These are phyloP conservation scores for Calephelis nemesis DNA, from an alignment of 1,140 invertebrate genomes.

Conservation along the genomic window DNA sequence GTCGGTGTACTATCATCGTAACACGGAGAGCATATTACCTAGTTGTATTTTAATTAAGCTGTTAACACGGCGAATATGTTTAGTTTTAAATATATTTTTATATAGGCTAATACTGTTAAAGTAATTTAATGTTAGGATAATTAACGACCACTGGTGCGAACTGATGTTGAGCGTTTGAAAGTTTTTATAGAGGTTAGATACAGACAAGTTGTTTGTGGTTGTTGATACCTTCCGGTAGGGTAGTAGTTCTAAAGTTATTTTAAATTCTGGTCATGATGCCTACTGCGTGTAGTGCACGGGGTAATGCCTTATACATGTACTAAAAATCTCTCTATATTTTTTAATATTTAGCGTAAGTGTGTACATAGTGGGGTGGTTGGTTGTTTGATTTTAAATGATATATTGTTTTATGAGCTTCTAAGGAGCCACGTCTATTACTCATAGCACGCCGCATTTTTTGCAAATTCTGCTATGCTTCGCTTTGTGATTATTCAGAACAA, in stretches of 20 bases:
- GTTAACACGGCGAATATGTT: slow-evolving; percentile 24
- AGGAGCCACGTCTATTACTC: slow-evolving; percentile 3
- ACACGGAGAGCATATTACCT: slow-evolving; percentile 7
- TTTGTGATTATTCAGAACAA: slow-evolving; percentile 73
- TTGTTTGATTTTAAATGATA: slow-evolving; percentile 70
- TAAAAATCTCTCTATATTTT: slow-evolving; percentile 72
- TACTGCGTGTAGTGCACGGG: slow-evolving; percentile 36
- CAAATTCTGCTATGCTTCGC: slow-evolving; percentile 32
- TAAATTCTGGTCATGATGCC: slow-evolving; percentile 50
- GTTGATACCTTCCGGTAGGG: slow-evolving; percentile 51
- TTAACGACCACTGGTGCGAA: slow-evolving; percentile 74
- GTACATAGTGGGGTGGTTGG: slow-evolving; percentile 65
- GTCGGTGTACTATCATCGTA: slow-evolving; percentile 4
- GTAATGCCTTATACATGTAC: slow-evolving; percentile 49
- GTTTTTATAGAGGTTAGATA: slow-evolving; percentile 73
- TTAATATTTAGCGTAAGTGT: slow-evolving; percentile 54
- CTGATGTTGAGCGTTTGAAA: slow-evolving; percentile 75
- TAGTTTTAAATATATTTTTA: slow-evolving; percentile 68
- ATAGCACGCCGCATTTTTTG: slow-evolving; percentile 31
- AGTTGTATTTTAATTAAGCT: slow-evolving; percentile 11
- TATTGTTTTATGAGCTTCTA: slow-evolving; percentile 46
- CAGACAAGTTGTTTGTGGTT: slow-evolving; percentile 65
- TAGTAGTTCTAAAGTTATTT: slow-evolving; percentile 38
- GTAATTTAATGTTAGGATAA: slow-evolving; percentile 47
- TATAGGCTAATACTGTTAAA: slow-evolving; percentile 64